Percentiles rank a stretch among this genome's conserved stretches.
phyloP scores from a whole-genome alignment of 2,888 invertebrate species.

The Cataglyphis rosenhaueri region DNA sequence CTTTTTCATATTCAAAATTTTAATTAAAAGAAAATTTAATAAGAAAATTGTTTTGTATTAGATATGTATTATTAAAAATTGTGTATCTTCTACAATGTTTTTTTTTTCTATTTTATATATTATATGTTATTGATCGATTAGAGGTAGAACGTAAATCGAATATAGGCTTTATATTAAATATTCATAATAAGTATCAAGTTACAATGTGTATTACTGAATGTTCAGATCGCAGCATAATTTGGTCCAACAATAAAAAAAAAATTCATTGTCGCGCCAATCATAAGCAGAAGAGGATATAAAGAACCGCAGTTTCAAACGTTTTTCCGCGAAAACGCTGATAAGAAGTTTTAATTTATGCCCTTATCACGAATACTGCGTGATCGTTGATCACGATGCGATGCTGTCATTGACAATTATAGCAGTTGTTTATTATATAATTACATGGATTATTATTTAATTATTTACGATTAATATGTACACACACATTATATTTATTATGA shows the following conservation, averaged over 20 bases:
- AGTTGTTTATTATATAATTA: constrained; percentile 8
- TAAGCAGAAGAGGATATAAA: constrained; percentile 30
- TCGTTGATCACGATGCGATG: constrained; percentile 14
- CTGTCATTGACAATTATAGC: background rate
- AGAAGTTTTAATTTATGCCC: constrained; percentile 1
- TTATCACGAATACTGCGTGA: constrained; percentile 19
- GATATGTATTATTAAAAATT: background rate
- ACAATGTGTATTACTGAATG: background rate
- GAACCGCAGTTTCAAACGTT: constrained; percentile 17
- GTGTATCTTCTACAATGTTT: background rate
- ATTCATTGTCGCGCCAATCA: constrained; percentile 14
- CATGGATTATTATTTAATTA: background rate
- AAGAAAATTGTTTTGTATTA: background rate
- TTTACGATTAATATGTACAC: background rate
- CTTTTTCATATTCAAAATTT: background rate
- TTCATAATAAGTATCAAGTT: background rate
- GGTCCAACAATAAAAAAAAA: constrained; percentile 18
- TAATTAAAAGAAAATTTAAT: background rate
- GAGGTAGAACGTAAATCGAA: background rate
- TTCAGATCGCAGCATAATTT: background rate
- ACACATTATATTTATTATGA: background rate
- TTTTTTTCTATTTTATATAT: background rate
- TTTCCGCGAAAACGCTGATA: constrained; percentile 40
- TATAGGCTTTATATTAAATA: background rate
- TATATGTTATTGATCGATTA: background rate